Conservation (phyloP, 2,113 vertebrate species). For the Channa maculata region DNA sequence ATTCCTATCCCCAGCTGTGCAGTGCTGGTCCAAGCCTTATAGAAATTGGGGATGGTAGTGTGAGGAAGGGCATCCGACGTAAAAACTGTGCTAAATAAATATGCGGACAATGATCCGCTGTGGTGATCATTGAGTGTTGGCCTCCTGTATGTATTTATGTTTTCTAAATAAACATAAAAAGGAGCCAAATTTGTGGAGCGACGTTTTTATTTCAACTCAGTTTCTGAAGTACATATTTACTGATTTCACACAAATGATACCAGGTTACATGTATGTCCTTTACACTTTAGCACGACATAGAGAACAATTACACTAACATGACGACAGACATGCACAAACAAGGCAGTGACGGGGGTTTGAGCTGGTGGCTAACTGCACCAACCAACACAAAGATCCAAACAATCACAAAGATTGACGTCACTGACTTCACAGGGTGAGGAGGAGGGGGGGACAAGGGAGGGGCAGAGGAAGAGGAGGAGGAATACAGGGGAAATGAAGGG, state of each 20-base stretch:
- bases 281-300: conserved; percentile 70
- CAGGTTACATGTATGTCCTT: conserved; percentile 65
- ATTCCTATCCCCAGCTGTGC: too few species aligned
- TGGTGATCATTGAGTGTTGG: too few species aligned
- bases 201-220: conserved; percentile 74
- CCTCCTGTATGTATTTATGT: too few species aligned
- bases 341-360: conserved; percentile 27
- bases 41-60: too few species aligned
- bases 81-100: too few species aligned
- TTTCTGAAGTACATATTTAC: conserved; percentile 70
- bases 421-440: conserved; percentile 13
- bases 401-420: conserved; percentile 55
- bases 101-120: too few species aligned
- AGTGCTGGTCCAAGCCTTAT: too few species aligned
- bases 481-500: conserved; percentile 14
- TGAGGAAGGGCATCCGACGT: too few species aligned
- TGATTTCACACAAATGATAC: conserved; percentile 67
- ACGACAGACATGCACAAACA: conserved; percentile 78
- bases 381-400: conserved; percentile 57
- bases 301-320: conserved; percentile 71
- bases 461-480: not conserved
- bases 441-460: conserved; percentile 6
- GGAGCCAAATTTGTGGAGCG: conserved; percentile 12
- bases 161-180: not conserved
- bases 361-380: conserved; percentile 4